Evolutionary conservation across 2,888 invertebrate species (phyloP).

Genomic region (Dasysyrphus tricinctus): DNA sequence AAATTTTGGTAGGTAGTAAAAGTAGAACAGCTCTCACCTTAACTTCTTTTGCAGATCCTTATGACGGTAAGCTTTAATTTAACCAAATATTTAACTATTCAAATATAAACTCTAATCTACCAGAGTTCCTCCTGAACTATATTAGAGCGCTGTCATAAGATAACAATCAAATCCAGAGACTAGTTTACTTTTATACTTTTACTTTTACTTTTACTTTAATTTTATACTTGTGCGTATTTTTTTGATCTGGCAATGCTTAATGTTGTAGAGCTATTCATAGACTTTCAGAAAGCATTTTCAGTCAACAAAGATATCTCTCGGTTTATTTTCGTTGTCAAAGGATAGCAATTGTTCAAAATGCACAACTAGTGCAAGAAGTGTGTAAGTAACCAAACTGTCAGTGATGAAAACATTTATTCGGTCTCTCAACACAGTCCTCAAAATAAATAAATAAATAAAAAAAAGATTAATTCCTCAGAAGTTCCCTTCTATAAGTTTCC

Average conservation of each 20-base stretch:
- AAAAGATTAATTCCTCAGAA: background rate
- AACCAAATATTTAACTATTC: too few relatives aligned
- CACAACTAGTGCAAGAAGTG: background rate
- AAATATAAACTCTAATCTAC: too few relatives aligned
- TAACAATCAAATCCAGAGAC: too few relatives aligned
- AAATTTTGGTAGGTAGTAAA: too few relatives aligned
- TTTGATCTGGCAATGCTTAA: background rate
- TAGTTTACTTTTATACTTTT: too few relatives aligned
- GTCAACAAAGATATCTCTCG: background rate
- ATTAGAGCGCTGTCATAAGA: too few relatives aligned
- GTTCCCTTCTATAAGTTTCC: background rate
- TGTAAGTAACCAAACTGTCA: background rate
- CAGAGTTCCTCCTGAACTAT: too few relatives aligned
- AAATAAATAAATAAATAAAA: background rate
- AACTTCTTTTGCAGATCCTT: too few relatives aligned
- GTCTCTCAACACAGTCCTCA: background rate
- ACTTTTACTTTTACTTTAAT: too few relatives aligned
- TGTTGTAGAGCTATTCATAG: background rate
- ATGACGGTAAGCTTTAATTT: too few relatives aligned
- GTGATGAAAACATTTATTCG: background rate
- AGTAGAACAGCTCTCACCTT: too few relatives aligned
- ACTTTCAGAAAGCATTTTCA: background rate
- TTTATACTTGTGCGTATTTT: too few relatives aligned
- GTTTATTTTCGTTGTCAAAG: constrained; percentile 7
- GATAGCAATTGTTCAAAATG: background rate